Evolutionary conservation across 1,140 invertebrate species (phyloP).

Genomic region (Drosophila lowei): DNA sequence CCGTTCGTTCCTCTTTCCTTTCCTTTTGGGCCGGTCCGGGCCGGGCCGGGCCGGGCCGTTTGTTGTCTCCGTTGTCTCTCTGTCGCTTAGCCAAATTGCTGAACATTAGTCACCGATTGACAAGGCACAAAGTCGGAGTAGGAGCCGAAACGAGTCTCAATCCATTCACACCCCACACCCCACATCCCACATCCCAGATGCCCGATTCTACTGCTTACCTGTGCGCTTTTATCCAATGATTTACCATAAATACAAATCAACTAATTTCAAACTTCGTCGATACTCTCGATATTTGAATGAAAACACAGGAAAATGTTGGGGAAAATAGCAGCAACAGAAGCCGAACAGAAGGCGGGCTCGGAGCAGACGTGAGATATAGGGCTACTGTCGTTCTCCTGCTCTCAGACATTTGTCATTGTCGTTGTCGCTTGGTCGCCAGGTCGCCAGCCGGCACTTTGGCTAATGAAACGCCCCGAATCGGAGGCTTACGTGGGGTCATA

Average conservation of each 20-base stretch:
- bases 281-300: constrained; percentile 65
- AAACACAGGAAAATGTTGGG: constrained; percentile 5
- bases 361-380: not conserved
- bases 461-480: constrained; percentile 58
- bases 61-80: constrained; percentile 68
- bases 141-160: constrained; percentile 8
- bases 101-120: constrained; percentile 81
- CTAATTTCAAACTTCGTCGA: constrained; percentile 65
- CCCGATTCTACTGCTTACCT: not conserved
- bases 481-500: constrained; percentile 22
- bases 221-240: constrained; percentile 5
- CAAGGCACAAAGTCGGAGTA: constrained; percentile 55
- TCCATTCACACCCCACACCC: not conserved
- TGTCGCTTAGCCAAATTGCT: constrained; percentile 81
- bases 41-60: constrained; percentile 6
- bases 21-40: constrained; percentile 6
- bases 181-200: not conserved
- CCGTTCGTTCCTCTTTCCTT: constrained; percentile 4
- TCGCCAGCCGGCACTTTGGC: constrained; percentile 56
- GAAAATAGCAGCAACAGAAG: constrained; percentile 6
- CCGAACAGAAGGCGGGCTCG: not conserved
- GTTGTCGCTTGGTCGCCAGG: constrained; percentile 29
- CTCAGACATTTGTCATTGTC: constrained; percentile 55
- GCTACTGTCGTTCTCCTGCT: constrained; percentile 26
- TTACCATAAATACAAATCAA: constrained; percentile 67